Evolutionary conservation across 2,797 vertebrate species (phyloP).

Genomic region (Ataeniobius toweri): DNA sequence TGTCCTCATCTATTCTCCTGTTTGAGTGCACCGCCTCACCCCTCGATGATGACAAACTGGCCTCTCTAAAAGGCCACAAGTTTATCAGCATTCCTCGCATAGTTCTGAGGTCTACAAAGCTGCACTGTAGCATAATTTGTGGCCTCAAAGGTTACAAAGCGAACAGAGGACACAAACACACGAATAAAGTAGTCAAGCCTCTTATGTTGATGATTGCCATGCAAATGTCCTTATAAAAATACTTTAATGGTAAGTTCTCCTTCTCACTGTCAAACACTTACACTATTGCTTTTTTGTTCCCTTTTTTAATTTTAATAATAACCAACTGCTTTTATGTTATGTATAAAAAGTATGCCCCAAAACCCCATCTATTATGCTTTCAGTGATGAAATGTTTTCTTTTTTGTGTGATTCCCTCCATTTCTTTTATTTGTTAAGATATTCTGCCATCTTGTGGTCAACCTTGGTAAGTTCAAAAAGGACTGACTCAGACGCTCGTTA

Average conservation of each 20-base stretch:
- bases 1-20: not conserved
- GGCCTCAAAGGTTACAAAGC: constrained; percentile 47
- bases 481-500: not conserved
- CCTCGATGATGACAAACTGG: constrained; percentile 44
- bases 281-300: not conserved
- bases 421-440: constrained; percentile 18
- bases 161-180: constrained; percentile 11
- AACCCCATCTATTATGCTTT: constrained; percentile 27
- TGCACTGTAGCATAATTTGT: constrained; percentile 33
- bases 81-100: constrained; percentile 81
- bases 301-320: constrained; percentile 4
- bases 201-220: constrained; percentile 42
- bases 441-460: constrained; percentile 52
- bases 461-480: not conserved
- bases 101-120: constrained; percentile 45
- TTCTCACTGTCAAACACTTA: not conserved
- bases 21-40: not conserved
- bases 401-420: not conserved
- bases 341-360: constrained; percentile 3
- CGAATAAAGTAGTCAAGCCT: constrained; percentile 54
- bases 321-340: constrained; percentile 13
- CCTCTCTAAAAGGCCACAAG: constrained; percentile 55
- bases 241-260: not conserved
- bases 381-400: not conserved
- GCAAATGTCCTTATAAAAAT: not conserved